A percentile compares a stretch with the other conserved stretches of the same genome.
phyloP scores from a whole-genome alignment of 1,140 invertebrate species.

The Cepaea nemoralis region DNA sequence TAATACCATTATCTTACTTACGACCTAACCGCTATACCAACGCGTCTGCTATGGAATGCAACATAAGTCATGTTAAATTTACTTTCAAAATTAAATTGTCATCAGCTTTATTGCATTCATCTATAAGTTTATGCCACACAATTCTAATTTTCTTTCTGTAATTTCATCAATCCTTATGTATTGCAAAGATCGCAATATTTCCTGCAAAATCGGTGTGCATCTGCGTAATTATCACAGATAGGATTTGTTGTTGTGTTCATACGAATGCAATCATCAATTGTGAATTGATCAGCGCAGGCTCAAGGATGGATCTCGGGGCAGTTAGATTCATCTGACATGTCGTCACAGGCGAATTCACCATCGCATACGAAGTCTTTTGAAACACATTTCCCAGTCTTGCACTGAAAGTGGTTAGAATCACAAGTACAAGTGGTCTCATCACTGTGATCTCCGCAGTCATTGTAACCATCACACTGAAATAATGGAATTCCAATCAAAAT shows the following conservation, averaged over 20 bases:
- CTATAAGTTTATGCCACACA: too few species aligned
- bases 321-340: conserved; percentile 28
- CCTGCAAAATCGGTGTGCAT: conserved; percentile 24
- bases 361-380: not conserved
- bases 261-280: conserved; percentile 6
- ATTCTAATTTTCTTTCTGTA: too few species aligned
- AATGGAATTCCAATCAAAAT: not conserved
- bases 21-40: too few species aligned
- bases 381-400: conserved; percentile 14
- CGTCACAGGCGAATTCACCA: conserved; percentile 11
- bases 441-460: conserved; percentile 71
- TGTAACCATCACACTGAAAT: conserved; percentile 71
- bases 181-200: conserved; percentile 19
- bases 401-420: conserved; percentile 13
- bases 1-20: too few species aligned
- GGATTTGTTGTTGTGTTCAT: conserved; percentile 25
- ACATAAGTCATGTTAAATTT: too few species aligned
- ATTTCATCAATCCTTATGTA: too few species aligned
- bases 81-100: too few species aligned
- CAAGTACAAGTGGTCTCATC: conserved; percentile 73
- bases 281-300: conserved; percentile 5
- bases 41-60: too few species aligned
- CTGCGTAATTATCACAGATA: not conserved
- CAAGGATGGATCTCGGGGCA: conserved; percentile 26
- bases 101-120: too few species aligned